A percentile compares a stretch with the other conserved stretches of the same genome.
Conservation (phyloP, 2,113 vertebrate genomes). For the Saimiri boliviensis region DNA sequence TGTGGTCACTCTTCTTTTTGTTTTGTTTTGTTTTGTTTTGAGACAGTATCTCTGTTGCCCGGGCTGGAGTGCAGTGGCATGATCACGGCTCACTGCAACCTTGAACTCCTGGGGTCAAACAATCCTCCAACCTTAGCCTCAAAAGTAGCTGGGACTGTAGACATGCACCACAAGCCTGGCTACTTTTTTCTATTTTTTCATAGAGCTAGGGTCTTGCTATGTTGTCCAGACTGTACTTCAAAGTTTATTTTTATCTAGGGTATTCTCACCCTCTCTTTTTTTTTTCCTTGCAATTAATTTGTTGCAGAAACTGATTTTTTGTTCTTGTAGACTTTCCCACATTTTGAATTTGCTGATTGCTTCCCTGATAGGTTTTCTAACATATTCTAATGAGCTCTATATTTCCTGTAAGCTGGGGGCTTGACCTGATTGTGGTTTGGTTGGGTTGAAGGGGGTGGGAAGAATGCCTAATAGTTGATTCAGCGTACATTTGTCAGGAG, state of each 20-base stretch:
- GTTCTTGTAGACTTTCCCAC: neutral
- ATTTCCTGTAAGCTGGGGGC: neutral
- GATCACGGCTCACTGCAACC: neutral
- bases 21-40: neutral
- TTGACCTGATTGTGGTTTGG: neutral
- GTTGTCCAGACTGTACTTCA: neutral
- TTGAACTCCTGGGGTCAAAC: neutral
- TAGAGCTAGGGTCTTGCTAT: neutral
- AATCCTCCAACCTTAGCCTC: neutral
- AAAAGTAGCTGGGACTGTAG: neutral
- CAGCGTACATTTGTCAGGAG: neutral
- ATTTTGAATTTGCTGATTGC: neutral
- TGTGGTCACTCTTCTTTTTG: neutral
- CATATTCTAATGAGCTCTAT: neutral
- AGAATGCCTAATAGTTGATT: neutral
- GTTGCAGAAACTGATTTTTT: neutral
- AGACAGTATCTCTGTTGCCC: neutral
- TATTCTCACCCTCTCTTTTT: neutral
- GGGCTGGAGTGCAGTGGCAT: neutral
- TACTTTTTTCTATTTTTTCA: neutral
- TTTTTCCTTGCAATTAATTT: neutral
- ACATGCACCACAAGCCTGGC: neutral
- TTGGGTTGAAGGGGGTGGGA: neutral
- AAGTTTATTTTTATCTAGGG: neutral
- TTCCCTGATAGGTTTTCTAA: neutral